Evolutionary conservation across 2,888 invertebrate genomes (phyloP), one percentile per base, ranked within the genome.

Genomic region (Pyrochroa serraticornis): DNA sequence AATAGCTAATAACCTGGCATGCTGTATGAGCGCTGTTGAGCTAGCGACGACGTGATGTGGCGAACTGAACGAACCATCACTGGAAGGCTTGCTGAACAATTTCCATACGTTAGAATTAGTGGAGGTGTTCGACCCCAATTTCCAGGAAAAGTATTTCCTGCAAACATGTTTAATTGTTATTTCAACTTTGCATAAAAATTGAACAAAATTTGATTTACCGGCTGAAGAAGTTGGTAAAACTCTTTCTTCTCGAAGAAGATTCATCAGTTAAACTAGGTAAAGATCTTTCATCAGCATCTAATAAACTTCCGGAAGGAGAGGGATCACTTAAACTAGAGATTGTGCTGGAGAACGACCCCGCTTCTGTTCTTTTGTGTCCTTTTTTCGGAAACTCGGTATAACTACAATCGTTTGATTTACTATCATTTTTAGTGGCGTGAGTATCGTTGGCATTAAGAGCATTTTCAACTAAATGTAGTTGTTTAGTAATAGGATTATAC

Each of bases 401-500:
- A 46, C 42, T 53, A 46, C 67, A 61, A 57, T 60, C 58, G 58
- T 62, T 60, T 61, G 56, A 59, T 57, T 65, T 66, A 3, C 9
- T 6, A 6, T 36, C n/a, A 38, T 61, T 39, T 32, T 49, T 22
- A 3, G 22, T 22, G 5, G 5, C 22, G 44, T 44, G 34, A 52
- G 41, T 36, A 42, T 41, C 36, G 31, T 30, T 39, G 10, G 35
- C 43, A 34, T 12, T 45, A 30, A 42, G 47, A 34, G 81, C 81
- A 64, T 81, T 82, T 43, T 71, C 80, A 58, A 87, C 82, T 44
- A 87, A 83, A 77, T 88, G 89, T 61, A 89, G 77, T 69, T 89
- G 87, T 74, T 88, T 90, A 14, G 89, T 90, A 43, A 88, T 82
- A 8, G 90, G 90, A 75, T 88, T 89, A 78, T 90, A 90, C 2